Conservation (phyloP, 2,888 invertebrate species). For the Eubasilissa splendida region DNA sequence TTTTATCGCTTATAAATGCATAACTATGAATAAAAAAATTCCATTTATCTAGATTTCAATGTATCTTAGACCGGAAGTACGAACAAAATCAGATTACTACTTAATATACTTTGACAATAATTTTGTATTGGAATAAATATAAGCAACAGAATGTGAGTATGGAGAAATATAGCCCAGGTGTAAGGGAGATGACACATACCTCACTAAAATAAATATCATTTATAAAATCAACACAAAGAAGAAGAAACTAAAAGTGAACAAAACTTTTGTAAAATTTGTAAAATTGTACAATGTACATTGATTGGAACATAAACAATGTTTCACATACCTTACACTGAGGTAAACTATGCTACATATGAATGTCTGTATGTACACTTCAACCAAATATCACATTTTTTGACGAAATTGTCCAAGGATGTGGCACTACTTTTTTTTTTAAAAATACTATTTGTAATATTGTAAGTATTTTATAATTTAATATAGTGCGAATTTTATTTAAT, state of each 20-base stretch:
- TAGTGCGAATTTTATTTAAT: background rate
- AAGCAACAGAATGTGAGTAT: constrained; percentile 25
- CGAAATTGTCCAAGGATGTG: constrained; percentile 31
- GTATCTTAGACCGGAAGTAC: too few species aligned
- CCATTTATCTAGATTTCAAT: too few species aligned
- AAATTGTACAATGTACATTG: constrained; percentile 11
- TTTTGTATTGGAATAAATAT: constrained; percentile 1
- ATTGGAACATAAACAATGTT: constrained; percentile 10
- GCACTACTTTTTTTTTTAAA: background rate
- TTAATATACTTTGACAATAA: constrained; percentile 2
- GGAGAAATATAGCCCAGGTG: background rate
- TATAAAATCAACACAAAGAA: constrained; percentile 34
- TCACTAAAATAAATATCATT: constrained; percentile 8
- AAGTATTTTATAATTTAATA: constrained; percentile 7
- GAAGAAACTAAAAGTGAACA: constrained; percentile 9
- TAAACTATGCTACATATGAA: constrained; percentile 1
- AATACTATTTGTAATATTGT: background rate
- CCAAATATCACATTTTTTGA: constrained; percentile 53
- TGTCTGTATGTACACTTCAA: constrained; percentile 33
- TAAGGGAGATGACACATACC: constrained; percentile 14
- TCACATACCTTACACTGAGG: constrained; percentile 14
- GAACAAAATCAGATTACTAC: too few species aligned
- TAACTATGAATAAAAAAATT: too few species aligned
- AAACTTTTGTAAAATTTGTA: constrained; percentile 17
- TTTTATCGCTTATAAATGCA: too few species aligned